Percentiles rank a stretch among this genome's conserved stretches.
Conservation (phyloP, 2,113 vertebrate genomes). For the Caretta caretta region DNA sequence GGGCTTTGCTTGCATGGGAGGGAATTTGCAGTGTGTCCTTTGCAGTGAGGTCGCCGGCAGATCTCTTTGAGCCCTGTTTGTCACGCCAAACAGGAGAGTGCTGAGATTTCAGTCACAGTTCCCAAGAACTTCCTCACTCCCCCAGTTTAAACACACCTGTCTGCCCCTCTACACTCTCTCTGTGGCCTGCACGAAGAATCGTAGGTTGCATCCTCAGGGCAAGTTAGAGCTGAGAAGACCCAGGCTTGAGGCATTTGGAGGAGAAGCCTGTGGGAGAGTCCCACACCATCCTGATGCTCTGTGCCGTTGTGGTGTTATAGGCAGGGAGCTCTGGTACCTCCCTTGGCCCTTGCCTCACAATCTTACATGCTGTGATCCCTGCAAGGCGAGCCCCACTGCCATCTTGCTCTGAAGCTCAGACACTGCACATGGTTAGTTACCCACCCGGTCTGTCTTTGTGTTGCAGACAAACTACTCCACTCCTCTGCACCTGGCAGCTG, state of each 20-base stretch:
- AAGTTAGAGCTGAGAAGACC: neutral
- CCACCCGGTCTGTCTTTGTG: neutral
- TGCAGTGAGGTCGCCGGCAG: neutral
- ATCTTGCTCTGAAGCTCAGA: neutral
- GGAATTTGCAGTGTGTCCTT: neutral
- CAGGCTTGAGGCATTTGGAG: neutral
- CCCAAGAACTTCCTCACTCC: neutral
- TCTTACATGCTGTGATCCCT: neutral
- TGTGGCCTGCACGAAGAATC: neutral
- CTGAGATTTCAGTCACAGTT: neutral
- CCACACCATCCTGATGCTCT: neutral
- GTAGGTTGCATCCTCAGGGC: neutral
- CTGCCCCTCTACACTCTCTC: neutral
- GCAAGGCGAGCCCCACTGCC: too few species aligned
- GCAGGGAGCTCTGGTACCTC: neutral
- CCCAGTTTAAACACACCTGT: neutral
- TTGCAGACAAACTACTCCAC: conserved; percentile 66
- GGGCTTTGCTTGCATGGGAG: too few species aligned
- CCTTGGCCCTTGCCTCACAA: too few species aligned
- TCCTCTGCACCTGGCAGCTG: conserved; percentile 69
- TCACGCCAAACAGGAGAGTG: neutral
- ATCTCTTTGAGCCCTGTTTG: neutral
- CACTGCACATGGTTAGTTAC: neutral
- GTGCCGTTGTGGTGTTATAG: neutral
- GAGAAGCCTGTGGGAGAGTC: neutral